phyloP scores from a whole-genome alignment of 2,797 vertebrate species.

The Spheniscus humboldti region DNA sequence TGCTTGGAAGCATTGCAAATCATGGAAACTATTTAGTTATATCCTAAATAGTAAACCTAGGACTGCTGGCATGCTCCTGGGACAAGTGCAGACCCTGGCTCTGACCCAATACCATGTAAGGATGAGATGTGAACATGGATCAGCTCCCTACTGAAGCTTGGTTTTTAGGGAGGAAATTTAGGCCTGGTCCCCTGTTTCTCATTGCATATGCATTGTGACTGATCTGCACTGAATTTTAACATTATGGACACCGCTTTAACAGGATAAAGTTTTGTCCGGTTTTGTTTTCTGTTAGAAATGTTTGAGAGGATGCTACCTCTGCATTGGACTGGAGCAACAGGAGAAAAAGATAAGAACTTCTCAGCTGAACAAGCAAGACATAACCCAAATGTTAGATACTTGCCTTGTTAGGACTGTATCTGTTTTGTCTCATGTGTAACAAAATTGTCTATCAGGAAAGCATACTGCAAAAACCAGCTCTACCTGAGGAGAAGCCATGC shows the following conservation, averaged over 20 bases:
- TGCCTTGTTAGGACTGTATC: background rate
- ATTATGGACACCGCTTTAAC: background rate
- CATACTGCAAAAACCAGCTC: background rate
- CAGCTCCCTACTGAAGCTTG: background rate
- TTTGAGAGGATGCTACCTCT: background rate
- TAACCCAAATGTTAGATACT: background rate
- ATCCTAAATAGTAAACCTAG: constrained; percentile 29
- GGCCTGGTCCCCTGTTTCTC: background rate
- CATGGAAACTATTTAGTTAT: constrained; percentile 33
- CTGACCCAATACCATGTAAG: constrained; percentile 27
- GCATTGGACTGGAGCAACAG: background rate
- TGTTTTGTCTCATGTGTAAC: background rate
- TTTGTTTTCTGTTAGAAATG: background rate
- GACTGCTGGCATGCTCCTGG: background rate
- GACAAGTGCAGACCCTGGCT: background rate
- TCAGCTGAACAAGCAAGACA: background rate
- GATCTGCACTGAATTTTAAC: background rate
- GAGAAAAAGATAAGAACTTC: background rate
- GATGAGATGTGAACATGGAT: constrained; percentile 15
- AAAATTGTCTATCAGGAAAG: background rate
- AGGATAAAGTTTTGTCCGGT: background rate
- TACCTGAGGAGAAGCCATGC: background rate
- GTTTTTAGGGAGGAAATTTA: background rate
- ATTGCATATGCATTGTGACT: background rate
- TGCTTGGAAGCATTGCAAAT: constrained; percentile 40